Conservation (phyloP, 2,888 invertebrate genomes). For the Oscheius sp. region DNA sequence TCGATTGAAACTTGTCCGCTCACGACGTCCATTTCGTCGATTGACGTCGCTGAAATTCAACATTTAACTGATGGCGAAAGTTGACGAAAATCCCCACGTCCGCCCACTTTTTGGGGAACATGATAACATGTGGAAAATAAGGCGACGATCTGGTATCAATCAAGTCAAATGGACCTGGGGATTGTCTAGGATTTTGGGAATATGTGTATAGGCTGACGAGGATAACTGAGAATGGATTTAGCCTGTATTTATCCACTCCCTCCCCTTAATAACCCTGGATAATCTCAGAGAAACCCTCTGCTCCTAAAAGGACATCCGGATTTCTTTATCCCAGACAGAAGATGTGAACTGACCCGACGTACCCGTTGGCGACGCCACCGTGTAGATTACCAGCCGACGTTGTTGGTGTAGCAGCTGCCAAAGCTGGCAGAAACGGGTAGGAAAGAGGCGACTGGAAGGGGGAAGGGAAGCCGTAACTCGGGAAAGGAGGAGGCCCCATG, state of each 20-base stretch:
- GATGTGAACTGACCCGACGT: not conserved
- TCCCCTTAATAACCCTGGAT: conserved; percentile 2
- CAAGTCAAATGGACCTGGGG: conserved; percentile 2
- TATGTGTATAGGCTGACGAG: too few species aligned
- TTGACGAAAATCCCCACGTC: not conserved
- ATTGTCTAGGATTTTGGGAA: not conserved
- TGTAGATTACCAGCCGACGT: conserved; percentile 6
- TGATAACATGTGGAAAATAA: too few species aligned
- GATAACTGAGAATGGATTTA: too few species aligned
- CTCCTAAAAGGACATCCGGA: not conserved
- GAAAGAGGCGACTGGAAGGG: conserved; percentile 23
- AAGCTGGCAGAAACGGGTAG: conserved; percentile 22
- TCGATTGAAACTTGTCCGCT: conserved; percentile 55
- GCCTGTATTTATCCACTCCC: not conserved
- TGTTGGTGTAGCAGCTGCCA: conserved; percentile 28
- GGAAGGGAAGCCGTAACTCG: conserved; percentile 34
- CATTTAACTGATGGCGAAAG: conserved; percentile 1
- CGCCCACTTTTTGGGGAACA: too few species aligned
- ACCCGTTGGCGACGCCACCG: conserved; percentile 31
- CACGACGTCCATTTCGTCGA: conserved; percentile 44
- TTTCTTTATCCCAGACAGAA: not conserved
- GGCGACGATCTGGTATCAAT: not conserved
- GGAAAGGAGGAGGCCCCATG: conserved; percentile 33
- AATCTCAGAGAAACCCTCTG: not conserved
- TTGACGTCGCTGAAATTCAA: conserved; percentile 21